Percentiles rank a stretch among this genome's conserved stretches.
phyloP scores from a whole-genome alignment of 2,888 invertebrate species.

The Toxonevra muliebris region DNA sequence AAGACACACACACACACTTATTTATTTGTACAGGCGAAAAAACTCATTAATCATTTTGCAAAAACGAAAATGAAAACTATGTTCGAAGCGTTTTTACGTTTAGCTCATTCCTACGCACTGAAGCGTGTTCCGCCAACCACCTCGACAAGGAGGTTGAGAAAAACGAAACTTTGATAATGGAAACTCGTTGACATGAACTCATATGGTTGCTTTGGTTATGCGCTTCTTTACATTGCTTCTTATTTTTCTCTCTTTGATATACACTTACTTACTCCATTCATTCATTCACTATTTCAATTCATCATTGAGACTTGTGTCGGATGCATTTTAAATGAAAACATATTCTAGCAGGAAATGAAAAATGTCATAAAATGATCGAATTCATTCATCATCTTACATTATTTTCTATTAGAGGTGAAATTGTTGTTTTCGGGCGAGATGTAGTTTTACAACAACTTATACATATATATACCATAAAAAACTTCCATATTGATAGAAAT shows the following conservation, averaged over 20 bases:
- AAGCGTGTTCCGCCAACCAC: conserved; percentile 30
- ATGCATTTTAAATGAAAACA: conserved; percentile 32
- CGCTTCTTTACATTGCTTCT: neutral
- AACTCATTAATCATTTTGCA: conserved; percentile 55
- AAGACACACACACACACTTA: conserved; percentile 19
- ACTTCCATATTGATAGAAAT: neutral
- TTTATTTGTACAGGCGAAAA: conserved; percentile 11
- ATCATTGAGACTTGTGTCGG: conserved; percentile 25
- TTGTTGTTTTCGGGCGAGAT: too few relatives aligned
- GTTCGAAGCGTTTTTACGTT: conserved; percentile 40
- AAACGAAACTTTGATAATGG: neutral
- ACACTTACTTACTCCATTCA: conserved; percentile 10
- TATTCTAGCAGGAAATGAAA: conserved; percentile 60
- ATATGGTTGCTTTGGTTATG: neutral
- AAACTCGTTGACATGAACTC: conserved; percentile 19
- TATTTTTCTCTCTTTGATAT: neutral
- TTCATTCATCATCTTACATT: conserved; percentile 59
- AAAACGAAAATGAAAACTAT: conserved; percentile 22
- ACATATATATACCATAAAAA: neutral
- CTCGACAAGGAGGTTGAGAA: conserved; percentile 18
- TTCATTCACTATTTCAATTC: conserved; percentile 13
- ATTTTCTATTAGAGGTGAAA: neutral
- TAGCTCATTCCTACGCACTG: conserved; percentile 34
- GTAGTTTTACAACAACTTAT: neutral
- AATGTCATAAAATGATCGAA: conserved; percentile 60